Conservation (phyloP, 2,797 vertebrate genomes). For the Pipistrellus nathusii region DNA sequence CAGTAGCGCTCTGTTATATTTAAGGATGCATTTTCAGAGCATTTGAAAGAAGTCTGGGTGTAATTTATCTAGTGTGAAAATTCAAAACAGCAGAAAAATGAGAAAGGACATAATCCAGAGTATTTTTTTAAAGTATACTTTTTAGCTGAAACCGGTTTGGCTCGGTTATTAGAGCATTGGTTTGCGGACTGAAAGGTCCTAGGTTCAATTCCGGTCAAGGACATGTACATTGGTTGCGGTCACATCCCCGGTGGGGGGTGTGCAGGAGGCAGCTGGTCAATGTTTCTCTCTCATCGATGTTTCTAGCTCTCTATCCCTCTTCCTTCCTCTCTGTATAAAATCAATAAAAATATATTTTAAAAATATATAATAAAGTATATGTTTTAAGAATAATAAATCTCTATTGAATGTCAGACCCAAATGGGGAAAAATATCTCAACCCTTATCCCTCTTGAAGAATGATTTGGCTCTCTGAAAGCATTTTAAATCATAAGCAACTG, state of each 20-base stretch:
- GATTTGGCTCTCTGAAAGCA: not conserved
- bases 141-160: no score
- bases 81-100: not conserved
- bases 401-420: not conserved
- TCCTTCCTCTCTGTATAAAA: no score
- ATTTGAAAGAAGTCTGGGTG: not conserved
- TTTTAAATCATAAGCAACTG: not conserved
- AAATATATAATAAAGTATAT: not conserved
- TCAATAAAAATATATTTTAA: no score
- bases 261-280: no score
- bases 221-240: no score
- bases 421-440: not conserved
- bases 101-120: not conserved
- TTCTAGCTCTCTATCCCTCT: no score
- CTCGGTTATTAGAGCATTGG: no score
- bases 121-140: not conserved
- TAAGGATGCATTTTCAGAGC: conserved; percentile 21
- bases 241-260: no score
- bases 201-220: no score
- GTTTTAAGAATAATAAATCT: conserved; percentile 4
- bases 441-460: not conserved
- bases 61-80: not conserved
- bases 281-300: no score
- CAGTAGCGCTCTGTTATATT: not conserved
- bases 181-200: no score